Percentiles rank a stretch among this genome's conserved stretches.
Evolutionary conservation across 2,113 vertebrate species (phyloP).

Genomic region (Dissostichus mawsoni): DNA sequence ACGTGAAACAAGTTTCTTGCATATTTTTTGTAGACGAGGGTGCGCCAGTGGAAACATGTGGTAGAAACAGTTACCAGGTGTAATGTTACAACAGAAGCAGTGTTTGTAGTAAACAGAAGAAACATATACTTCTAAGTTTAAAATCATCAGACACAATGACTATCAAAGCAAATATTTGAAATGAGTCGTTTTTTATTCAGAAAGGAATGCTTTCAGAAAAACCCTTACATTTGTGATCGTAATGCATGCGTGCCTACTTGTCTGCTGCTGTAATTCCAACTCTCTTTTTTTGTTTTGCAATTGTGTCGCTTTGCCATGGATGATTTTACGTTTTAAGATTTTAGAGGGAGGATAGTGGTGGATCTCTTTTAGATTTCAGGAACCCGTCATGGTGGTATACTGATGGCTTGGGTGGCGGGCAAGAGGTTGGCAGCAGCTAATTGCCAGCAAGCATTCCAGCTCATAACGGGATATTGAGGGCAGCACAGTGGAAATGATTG

Average conservation of each 20-base stretch:
- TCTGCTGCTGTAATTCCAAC: not conserved
- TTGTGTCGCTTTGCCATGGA: not conserved
- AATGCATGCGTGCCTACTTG: no score
- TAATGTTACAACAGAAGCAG: no score
- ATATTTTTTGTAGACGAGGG: slow-evolving; percentile 27
- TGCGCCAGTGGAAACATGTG: slow-evolving; percentile 48
- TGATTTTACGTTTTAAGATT: not conserved
- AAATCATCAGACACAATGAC: not conserved
- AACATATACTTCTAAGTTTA: not conserved
- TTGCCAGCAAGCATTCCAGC: slow-evolving; percentile 61
- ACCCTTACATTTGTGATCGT: not conserved
- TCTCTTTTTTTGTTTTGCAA: not conserved
- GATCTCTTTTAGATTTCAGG: slow-evolving; percentile 17
- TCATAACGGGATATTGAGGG: slow-evolving; percentile 51
- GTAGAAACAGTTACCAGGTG: slow-evolving; percentile 4
- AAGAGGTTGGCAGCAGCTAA: slow-evolving; percentile 56
- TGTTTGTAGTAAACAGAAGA: not conserved
- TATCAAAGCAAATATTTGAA: slow-evolving; percentile 18
- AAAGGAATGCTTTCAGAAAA: slow-evolving; percentile 2
- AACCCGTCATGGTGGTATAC: slow-evolving; percentile 18
- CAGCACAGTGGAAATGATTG: slow-evolving; percentile 65
- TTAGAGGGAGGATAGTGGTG: not conserved
- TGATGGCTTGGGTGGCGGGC: slow-evolving; percentile 50
- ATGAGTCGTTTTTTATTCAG: slow-evolving; percentile 5
- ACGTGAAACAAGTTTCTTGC: slow-evolving; percentile 24